A percentile compares a stretch with the other conserved stretches of the same genome.
phyloP scores from a whole-genome alignment of 2,797 vertebrate genomes.

The Propithecus deckenii region DNA sequence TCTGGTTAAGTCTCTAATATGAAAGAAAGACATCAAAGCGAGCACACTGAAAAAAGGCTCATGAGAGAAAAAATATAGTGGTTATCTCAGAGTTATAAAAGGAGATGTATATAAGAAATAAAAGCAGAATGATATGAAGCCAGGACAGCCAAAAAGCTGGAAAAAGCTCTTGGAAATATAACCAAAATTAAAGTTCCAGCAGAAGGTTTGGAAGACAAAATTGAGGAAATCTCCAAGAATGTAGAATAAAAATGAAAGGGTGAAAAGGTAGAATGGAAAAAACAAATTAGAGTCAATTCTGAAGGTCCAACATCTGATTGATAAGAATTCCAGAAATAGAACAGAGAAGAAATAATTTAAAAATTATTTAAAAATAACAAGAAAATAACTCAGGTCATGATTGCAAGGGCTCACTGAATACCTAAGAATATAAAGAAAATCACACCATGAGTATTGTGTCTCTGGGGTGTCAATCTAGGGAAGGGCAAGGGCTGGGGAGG shows the following conservation, averaged over 20 bases:
- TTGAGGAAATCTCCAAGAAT: neutral
- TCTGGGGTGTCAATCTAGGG: neutral
- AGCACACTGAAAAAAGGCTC: neutral
- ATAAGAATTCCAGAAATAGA: neutral
- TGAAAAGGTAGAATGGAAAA: neutral
- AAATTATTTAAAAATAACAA: neutral
- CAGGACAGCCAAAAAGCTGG: neutral
- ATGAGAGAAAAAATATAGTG: neutral
- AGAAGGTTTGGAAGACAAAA: neutral
- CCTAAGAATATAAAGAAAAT: neutral
- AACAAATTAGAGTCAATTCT: neutral
- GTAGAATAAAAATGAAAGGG: neutral
- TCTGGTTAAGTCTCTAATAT: neutral
- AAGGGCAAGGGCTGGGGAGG: neutral
- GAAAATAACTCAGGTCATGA: neutral
- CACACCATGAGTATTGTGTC: neutral
- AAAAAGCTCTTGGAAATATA: neutral
- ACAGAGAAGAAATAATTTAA: neutral
- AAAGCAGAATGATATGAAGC: neutral
- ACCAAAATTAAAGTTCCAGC: neutral
- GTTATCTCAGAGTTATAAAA: neutral
- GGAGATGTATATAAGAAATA: neutral
- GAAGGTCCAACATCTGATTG: neutral
- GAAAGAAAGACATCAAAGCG: neutral
- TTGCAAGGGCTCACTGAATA: neutral